Conservation (phyloP, 1,140 invertebrate genomes). For the Drosophila willistoni region DNA sequence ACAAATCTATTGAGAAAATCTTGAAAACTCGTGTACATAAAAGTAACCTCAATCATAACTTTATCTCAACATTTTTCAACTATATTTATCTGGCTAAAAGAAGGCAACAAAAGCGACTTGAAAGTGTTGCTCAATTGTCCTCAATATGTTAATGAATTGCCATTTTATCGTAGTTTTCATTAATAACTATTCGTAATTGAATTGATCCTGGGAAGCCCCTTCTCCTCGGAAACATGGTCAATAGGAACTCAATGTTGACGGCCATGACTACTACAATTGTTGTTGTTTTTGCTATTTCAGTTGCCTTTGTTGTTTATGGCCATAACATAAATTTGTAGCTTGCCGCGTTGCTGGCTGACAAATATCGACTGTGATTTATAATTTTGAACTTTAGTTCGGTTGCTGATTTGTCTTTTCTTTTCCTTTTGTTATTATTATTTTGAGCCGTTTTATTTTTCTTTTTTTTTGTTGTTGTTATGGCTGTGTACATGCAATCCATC, state of each 20-base stretch:
- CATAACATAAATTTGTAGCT: conserved; percentile 57
- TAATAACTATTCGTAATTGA: too few species aligned
- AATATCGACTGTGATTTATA: conserved; percentile 73
- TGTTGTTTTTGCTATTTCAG: conserved; percentile 38
- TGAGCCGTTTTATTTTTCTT: not conserved
- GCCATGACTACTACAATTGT: not conserved
- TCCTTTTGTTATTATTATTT: not conserved
- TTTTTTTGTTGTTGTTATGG: conserved; percentile 6
- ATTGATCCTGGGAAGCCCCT: not conserved
- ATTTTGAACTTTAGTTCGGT: conserved; percentile 49
- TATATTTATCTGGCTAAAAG: too few species aligned
- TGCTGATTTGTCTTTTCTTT: conserved; percentile 21
- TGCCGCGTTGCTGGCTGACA: conserved; percentile 21
- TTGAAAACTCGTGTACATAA: too few species aligned
- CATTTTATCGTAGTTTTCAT: too few species aligned
- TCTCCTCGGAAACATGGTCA: not conserved
- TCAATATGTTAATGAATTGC: too few species aligned
- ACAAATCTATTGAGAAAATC: too few species aligned
- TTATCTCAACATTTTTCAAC: too few species aligned
- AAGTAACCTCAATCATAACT: too few species aligned
- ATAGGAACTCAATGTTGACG: not conserved
- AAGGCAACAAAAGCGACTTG: too few species aligned
- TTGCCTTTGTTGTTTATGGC: conserved; percentile 42
- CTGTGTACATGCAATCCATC: conserved; percentile 68
- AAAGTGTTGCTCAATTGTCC: too few species aligned